Base-by-base conservation (phyloP, 2,888 invertebrate genomes). In the Palloptera scutellata region DNA sequence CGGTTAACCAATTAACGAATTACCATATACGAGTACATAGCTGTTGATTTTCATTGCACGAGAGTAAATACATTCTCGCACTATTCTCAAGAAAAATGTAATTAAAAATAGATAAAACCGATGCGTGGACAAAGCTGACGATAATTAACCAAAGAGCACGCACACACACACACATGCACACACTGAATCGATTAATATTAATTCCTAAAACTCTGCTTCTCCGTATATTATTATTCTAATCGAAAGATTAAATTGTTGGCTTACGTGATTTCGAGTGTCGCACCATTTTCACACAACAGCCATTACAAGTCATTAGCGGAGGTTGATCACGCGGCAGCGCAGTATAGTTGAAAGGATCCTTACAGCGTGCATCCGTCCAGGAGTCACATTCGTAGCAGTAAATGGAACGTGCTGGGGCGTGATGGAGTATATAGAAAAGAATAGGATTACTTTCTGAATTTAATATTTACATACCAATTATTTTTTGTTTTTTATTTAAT, bases 221-320 rank as follows among this genome's bases (percentile, higher is more conserved):
- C 13, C 48, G 11, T 48, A n/a, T n/a, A n/a, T 48, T 11, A 3
- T 48, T 48, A 48, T 6, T 48, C 13, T n/a, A 48, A 48, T 0
- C 48, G 5, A 10, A 48, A 1, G 8, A n/a, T 15, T 48, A 13
- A 48, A 30, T n/a, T 48, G 8, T 48, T 30, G 6, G 91, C 94
- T 93, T 83, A 95, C 95, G 91, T 85, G 93, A 92, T 87, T 92
- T 93, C 68, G 93, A 91, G 84, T 95, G 94, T 74, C 95, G 91
- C 80, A 96, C 95, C 93, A 96, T 95, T 87, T 96, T 96, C 69
- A 96, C 96, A 86, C 96, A 96, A 86, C 96, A 96, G 48, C 96
- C 96, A 81, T 94, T 92, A 84, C 96, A 96, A 42, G 92, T 92
- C 89, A 92, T 91, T 77, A 95, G 85, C 0, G 95, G 94, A 9